A percentile compares a stretch with the other conserved stretches of the same genome.
These are phyloP conservation scores for Meteorus cinctellus DNA, from an alignment of 2,888 invertebrate species.

Conservation along the genomic window DNA sequence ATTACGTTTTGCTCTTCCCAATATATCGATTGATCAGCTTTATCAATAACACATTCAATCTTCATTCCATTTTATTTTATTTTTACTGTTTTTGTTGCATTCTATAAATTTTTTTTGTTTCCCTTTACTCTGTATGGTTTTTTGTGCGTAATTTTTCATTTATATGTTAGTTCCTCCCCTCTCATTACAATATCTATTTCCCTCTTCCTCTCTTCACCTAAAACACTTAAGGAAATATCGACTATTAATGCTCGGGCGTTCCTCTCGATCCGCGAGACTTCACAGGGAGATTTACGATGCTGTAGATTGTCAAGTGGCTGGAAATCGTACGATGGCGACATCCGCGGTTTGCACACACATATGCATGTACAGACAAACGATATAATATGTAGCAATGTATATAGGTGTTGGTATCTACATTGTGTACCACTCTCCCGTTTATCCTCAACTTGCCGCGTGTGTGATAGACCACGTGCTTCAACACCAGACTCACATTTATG, in stretches of 20 bases:
- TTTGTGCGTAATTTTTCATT: constrained; percentile 4
- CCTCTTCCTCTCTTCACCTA: neutral
- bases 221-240: constrained; percentile 40
- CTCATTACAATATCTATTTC: neutral
- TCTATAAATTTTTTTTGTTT: constrained; percentile 17
- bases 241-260: constrained; percentile 49
- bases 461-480: constrained; percentile 16
- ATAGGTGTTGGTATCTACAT: neutral
- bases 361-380: constrained; percentile 20
- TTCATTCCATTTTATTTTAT: constrained; percentile 16
- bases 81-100: neutral
- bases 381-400: neutral
- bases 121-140: constrained; percentile 1
- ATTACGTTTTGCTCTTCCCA: constrained; percentile 20
- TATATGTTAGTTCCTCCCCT: neutral
- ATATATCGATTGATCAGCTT: constrained; percentile 40
- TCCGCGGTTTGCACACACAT: constrained; percentile 20
- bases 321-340: constrained; percentile 49
- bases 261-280: constrained; percentile 50
- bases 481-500: neutral
- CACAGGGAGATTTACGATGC: constrained; percentile 60
- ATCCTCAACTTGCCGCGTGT: constrained; percentile 25
- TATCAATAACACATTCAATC: constrained; percentile 42
- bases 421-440: constrained; percentile 9
- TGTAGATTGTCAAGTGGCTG: constrained; percentile 57